Evolutionary conservation across 2,888 invertebrate species (phyloP).

Genomic region (Ornithoptera alexandrae): DNA sequence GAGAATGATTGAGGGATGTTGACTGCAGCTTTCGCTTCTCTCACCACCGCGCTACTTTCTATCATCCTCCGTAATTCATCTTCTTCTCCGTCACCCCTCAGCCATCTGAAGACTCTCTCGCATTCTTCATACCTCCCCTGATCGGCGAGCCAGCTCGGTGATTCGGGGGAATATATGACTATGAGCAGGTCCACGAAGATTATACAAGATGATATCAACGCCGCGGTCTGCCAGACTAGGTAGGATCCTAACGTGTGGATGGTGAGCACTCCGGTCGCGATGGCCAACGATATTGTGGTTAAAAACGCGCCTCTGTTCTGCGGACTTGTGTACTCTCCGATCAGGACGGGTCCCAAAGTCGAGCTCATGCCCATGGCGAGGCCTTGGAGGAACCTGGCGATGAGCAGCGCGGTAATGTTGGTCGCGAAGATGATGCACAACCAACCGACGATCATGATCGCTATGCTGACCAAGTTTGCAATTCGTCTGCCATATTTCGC

Average conservation of each 20-base stretch:
- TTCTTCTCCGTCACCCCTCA: conserved; percentile 71
- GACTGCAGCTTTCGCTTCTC: conserved; percentile 44
- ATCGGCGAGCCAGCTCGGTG: conserved; percentile 82
- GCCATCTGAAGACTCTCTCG: conserved; percentile 75
- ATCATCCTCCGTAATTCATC: conserved; percentile 59
- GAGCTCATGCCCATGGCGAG: conserved; percentile 75
- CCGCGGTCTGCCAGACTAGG: conserved; percentile 76
- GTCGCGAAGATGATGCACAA: conserved; percentile 59
- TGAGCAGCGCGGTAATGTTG: conserved; percentile 53
- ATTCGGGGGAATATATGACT: conserved; percentile 76
- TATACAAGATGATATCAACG: conserved; percentile 67
- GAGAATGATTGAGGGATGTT: conserved; percentile 40
- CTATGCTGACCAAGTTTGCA: conserved; percentile 67
- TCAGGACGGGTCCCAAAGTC: conserved; percentile 68
- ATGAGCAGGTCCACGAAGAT: conserved; percentile 67
- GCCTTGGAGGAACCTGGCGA: conserved; percentile 64
- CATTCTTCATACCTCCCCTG: conserved; percentile 78
- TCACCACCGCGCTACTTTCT: conserved; percentile 46
- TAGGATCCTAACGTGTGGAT: conserved; percentile 82
- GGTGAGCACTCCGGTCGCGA: conserved; percentile 79
- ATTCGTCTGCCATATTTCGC: conserved; percentile 76
- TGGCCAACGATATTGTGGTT: conserved; percentile 79
- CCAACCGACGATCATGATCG: conserved; percentile 77
- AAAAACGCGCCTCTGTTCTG: conserved; percentile 80
- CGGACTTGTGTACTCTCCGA: conserved; percentile 79